phyloP scores from a whole-genome alignment of 2,888 invertebrate species.

The Cactoblastis cactorum region DNA sequence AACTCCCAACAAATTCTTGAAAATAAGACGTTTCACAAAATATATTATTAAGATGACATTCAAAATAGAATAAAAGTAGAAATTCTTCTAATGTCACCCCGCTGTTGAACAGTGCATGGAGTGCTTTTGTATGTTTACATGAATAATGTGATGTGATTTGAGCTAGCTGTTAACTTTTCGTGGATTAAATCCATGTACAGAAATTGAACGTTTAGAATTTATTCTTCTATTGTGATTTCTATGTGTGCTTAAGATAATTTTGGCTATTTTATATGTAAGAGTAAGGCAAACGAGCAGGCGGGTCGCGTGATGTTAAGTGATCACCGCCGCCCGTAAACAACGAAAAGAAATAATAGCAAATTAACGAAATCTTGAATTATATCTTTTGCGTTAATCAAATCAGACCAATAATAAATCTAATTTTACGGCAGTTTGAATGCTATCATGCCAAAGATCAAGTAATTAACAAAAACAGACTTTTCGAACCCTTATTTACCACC shows the following conservation, averaged over 20 bases:
- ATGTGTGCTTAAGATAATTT: too few species aligned
- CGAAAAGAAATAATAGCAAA: too few species aligned
- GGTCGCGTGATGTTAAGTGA: too few species aligned
- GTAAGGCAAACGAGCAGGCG: too few species aligned
- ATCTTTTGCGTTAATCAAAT: background rate
- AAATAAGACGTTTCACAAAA: constrained; percentile 71
- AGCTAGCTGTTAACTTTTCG: constrained; percentile 18
- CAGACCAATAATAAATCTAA: background rate
- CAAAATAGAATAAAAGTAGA: constrained; percentile 56
- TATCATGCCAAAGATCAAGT: constrained; percentile 26
- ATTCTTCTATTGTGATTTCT: too few species aligned
- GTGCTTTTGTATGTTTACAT: constrained; percentile 43
- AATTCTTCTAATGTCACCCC: constrained; percentile 48
- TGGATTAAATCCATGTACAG: constrained; percentile 7
- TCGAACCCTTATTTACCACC: constrained; percentile 61
- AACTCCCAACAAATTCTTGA: constrained; percentile 75
- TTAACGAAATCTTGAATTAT: too few species aligned
- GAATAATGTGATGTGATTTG: constrained; percentile 39
- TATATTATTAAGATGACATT: constrained; percentile 61
- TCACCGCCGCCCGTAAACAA: too few species aligned
- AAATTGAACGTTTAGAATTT: background rate
- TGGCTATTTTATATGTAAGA: too few species aligned
- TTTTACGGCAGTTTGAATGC: background rate
- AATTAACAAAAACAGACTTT: constrained; percentile 42
- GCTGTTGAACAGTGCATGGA: constrained; percentile 42